Evolutionary conservation across 2,797 vertebrate species (phyloP).

Genomic region (Carduelis carduelis): DNA sequence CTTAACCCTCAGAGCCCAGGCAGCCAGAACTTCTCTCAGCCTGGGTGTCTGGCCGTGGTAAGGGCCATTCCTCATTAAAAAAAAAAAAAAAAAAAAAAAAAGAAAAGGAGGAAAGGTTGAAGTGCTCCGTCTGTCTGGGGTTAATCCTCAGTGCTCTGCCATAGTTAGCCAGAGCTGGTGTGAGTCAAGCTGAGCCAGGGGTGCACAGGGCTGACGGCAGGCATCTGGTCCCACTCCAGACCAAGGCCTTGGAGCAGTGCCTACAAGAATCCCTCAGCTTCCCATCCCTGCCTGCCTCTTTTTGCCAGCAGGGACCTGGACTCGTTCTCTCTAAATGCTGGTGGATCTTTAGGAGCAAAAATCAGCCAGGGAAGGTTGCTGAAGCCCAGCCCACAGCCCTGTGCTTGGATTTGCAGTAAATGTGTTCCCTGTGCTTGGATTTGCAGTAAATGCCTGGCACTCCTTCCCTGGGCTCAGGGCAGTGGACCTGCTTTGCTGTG

Average conservation of each 20-base stretch:
- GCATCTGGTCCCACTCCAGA: neutral
- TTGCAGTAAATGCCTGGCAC: neutral
- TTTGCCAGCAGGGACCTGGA: neutral
- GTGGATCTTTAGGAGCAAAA: neutral
- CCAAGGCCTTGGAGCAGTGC: neutral
- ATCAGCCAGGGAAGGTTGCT: neutral
- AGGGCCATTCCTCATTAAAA: neutral
- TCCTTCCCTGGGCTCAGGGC: neutral
- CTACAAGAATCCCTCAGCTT: neutral
- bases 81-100: neutral
- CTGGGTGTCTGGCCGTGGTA: neutral
- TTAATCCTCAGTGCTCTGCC: neutral
- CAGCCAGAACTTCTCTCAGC: neutral
- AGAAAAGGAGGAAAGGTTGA: neutral
- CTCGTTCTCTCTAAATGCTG: neutral
- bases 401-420: neutral
- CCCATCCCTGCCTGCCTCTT: neutral
- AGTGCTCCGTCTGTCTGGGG: neutral
- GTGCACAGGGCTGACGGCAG: neutral
- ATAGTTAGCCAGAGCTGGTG: neutral
- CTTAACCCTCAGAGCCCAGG: neutral
- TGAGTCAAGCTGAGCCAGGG: neutral
- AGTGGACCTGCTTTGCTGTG: neutral
- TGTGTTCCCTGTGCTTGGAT: neutral
- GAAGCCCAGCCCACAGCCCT: neutral